Evolutionary conservation across 2,113 vertebrate genomes (phyloP).

Genomic region (Phalacrocorax pelagicus): DNA sequence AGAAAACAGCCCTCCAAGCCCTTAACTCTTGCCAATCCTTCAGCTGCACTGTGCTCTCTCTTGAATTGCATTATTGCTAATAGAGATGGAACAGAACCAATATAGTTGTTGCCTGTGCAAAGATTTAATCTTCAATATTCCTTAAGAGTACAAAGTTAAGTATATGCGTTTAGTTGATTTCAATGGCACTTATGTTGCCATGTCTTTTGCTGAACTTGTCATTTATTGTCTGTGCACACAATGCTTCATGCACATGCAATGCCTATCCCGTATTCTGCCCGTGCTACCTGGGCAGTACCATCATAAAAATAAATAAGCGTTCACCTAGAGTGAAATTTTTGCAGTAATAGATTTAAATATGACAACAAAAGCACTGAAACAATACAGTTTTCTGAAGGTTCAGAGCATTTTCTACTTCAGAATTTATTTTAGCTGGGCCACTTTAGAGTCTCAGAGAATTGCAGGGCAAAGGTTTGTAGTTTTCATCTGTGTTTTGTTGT

Average conservation of each 20-base stretch:
- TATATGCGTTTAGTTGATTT: not conserved
- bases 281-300: too few relatives aligned
- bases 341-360: not conserved
- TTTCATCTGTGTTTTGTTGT: not conserved
- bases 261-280: not conserved
- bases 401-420: not conserved
- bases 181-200: not conserved
- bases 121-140: not conserved
- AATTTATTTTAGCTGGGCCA: not conserved
- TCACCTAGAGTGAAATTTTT: not conserved
- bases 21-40: not conserved
- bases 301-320: not conserved
- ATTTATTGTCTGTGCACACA: not conserved
- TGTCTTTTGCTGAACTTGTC: not conserved
- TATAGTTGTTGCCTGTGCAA: not conserved
- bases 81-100: not conserved
- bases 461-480: not conserved
- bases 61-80: not conserved
- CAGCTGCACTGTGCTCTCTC: not conserved
- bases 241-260: not conserved
- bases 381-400: not conserved
- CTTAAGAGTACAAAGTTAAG: not conserved
- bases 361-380: not conserved
- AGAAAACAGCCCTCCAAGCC: not conserved
- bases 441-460: not conserved